Conservation (phyloP, 2,113 vertebrate genomes). For the Thalassarche chlororhynchos region DNA sequence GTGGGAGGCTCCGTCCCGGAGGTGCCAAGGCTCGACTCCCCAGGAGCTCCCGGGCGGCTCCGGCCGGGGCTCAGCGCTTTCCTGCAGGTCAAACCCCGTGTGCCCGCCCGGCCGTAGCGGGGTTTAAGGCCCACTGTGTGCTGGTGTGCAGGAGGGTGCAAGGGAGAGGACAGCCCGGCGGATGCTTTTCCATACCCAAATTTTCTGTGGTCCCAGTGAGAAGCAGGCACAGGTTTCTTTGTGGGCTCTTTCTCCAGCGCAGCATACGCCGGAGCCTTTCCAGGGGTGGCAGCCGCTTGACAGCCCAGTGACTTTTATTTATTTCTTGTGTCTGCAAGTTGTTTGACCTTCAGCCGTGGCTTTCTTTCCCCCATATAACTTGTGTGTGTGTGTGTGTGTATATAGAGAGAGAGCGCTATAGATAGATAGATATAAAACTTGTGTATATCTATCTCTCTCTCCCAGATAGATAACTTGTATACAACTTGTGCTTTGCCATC, state of each 20-base stretch:
- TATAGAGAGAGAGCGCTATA: too few relatives aligned
- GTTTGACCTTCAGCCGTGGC: neutral
- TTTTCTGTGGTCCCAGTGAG: neutral
- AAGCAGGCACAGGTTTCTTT: neutral
- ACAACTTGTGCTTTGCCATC: neutral
- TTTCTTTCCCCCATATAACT: neutral
- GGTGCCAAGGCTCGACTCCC: neutral
- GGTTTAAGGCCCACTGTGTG: neutral
- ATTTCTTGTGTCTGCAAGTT: neutral
- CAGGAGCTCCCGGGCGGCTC: neutral
- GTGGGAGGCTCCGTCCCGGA: rapidly evolving
- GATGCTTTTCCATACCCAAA: neutral
- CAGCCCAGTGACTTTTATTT: neutral
- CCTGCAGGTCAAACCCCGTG: neutral
- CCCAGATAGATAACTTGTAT: neutral
- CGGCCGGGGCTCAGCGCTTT: neutral
- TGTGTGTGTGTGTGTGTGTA: too few relatives aligned
- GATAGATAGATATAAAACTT: neutral
- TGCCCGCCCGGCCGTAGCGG: neutral
- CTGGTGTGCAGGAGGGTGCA: too few relatives aligned
- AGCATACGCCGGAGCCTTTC: neutral
- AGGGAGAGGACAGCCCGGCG: neutral
- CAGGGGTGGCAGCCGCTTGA: neutral
- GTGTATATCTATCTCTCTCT: neutral
- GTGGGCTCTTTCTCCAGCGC: neutral